Conservation (phyloP, 2,113 vertebrate genomes). For the Noturus placidus region DNA sequence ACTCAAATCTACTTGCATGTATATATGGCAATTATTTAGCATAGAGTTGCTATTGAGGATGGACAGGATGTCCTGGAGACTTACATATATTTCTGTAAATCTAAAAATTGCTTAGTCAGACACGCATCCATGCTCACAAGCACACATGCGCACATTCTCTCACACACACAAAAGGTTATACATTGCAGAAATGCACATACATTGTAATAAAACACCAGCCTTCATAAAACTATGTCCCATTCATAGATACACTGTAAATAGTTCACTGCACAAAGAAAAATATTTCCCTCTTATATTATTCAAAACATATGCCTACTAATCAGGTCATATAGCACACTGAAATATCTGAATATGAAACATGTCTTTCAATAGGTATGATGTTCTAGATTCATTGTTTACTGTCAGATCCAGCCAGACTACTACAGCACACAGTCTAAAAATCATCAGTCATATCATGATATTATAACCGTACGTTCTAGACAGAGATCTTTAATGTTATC, state of each 20-base stretch:
- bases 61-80: constrained; percentile 15
- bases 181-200: constrained; percentile 48
- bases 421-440: constrained; percentile 12
- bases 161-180: constrained; percentile 43
- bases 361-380: constrained; percentile 22
- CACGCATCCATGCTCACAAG: constrained; percentile 6
- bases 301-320: constrained; percentile 48
- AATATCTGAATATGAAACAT: constrained; percentile 46
- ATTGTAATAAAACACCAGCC: constrained; percentile 51
- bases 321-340: constrained; percentile 49
- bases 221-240: constrained; percentile 54
- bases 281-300: constrained; percentile 80
- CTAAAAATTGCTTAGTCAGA: not conserved
- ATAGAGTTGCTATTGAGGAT: not conserved
- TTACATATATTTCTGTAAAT: constrained; percentile 12
- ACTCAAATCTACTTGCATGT: constrained; percentile 38
- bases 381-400: not conserved
- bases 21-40: constrained; percentile 51
- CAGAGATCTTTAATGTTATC: not conserved
- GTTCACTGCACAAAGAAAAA: constrained; percentile 70
- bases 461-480: constrained; percentile 8
- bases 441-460: not conserved
- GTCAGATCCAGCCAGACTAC: constrained; percentile 23
- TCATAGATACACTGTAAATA: constrained; percentile 49
- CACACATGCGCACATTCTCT: constrained; percentile 13